These are phyloP conservation scores for Oryzias dopingdopingensis DNA, from an alignment of 2,797 vertebrate species.

Conservation along the genomic window DNA sequence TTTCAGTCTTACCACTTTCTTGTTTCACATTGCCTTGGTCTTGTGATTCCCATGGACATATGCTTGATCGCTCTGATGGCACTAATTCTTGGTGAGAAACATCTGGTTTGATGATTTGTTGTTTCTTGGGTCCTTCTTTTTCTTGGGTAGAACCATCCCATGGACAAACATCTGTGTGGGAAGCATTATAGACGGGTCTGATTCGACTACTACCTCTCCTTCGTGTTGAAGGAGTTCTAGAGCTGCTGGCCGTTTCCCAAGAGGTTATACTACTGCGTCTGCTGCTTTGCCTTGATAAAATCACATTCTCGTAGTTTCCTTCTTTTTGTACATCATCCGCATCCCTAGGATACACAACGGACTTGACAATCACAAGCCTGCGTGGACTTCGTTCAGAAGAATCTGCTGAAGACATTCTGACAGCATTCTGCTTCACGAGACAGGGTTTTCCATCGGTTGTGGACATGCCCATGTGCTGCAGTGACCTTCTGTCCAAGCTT, in stretches of 20 bases:
- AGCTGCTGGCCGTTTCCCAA: slow-evolving; percentile 67
- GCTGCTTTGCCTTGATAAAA: slow-evolving; percentile 59
- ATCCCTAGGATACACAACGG: slow-evolving; percentile 62
- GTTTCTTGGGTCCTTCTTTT: slow-evolving; percentile 44
- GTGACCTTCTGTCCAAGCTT: slow-evolving; percentile 51
- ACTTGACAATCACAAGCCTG: slow-evolving; percentile 54
- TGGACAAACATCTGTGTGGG: slow-evolving; percentile 63
- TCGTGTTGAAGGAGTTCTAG: slow-evolving; percentile 64
- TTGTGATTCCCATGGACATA: slow-evolving; percentile 68
- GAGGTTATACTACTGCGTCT: slow-evolving; percentile 70
- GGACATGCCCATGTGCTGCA: slow-evolving; percentile 68
- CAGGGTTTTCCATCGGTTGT: slow-evolving; percentile 70
- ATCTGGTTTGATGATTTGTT: slow-evolving; percentile 55
- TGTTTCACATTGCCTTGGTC: slow-evolving; percentile 32
- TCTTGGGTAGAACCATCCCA: slow-evolving; percentile 63
- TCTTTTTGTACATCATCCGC: slow-evolving; percentile 64
- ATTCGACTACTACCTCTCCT: slow-evolving; percentile 63
- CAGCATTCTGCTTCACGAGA: slow-evolving; percentile 78
- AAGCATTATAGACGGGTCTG: slow-evolving; percentile 43
- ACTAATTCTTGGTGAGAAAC: slow-evolving; percentile 49
- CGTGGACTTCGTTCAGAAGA: slow-evolving; percentile 71
- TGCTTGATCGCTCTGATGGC: slow-evolving; percentile 27
- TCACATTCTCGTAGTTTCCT: slow-evolving; percentile 62
- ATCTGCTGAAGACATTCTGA: slow-evolving; percentile 74
- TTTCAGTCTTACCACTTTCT: slow-evolving; percentile 29